Conservation (phyloP, 2,113 vertebrate species). For the Thamnaconus septentrionalis region DNA sequence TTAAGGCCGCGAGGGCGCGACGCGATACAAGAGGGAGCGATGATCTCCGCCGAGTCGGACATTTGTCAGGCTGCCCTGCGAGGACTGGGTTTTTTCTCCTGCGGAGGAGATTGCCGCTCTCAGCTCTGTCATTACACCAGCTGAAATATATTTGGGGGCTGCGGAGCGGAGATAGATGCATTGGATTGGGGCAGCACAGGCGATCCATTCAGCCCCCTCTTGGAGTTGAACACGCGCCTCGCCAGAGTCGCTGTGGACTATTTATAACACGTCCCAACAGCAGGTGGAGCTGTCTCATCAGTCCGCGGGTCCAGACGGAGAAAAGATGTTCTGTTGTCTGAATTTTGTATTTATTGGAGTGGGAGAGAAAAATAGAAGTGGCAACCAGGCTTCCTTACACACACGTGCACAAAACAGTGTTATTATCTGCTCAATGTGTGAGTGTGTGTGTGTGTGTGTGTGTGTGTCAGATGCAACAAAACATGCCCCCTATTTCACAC, state of each 20-base stretch:
- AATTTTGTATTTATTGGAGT: no score
- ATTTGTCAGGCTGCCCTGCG: slow-evolving; percentile 10
- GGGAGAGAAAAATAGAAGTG: no score
- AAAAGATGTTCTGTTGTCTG: no score
- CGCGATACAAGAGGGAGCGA: slow-evolving; percentile 27
- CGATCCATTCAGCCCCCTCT: slow-evolving; percentile 45
- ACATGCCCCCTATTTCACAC: no score
- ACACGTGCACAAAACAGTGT: no score
- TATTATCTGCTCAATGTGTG: no score
- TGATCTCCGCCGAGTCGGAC: slow-evolving; percentile 38
- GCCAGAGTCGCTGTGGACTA: slow-evolving; percentile 13
- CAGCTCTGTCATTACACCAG: background rate
- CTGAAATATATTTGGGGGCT: slow-evolving; percentile 16
- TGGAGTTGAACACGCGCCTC: slow-evolving; percentile 28
- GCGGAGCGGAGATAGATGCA: slow-evolving; percentile 25
- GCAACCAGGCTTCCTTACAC: no score
- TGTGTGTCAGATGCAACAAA: no score
- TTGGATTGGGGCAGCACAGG: slow-evolving; percentile 23
- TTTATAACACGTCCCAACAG: slow-evolving; percentile 51
- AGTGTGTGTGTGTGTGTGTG: no score
- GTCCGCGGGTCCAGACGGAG: slow-evolving; percentile 37
- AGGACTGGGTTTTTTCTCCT: slow-evolving; percentile 1
- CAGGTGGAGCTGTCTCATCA: slow-evolving; percentile 56
- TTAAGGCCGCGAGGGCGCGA: slow-evolving; percentile 11
- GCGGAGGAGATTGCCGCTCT: no score